Base-by-base conservation (phyloP, 2,888 invertebrate species). In the Hydraecia micacea region DNA sequence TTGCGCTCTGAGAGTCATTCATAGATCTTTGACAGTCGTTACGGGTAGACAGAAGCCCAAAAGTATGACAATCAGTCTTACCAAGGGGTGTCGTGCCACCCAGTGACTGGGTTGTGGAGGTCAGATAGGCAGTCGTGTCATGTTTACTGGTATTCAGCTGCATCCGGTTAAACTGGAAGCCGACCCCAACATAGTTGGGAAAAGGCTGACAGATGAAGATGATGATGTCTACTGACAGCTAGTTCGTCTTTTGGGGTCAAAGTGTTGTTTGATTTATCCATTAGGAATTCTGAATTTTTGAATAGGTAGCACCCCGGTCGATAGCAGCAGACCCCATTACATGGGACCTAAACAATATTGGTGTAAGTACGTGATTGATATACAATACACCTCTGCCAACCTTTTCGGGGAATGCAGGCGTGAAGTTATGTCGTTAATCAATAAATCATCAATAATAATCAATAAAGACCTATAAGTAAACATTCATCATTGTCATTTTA, bases 401-500 rank as follows among this genome's bases (percentile, higher is more conserved):
- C 11, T 21, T 13, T 1, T 68, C 4, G 0, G 25, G 9, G 9
- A 21, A 42, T 1, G 11, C 11, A 46, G 4, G 1, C 11, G 32
- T 46, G 0, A 18, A 0, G 28, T 15, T 42, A 46, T 18, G 18
- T 67, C 1, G 13, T 36, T 13, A 67, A 9, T 55, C 55, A 55
- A 8, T 25, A 55, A 52, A 55, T 55, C 55, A 25, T 55, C 55
- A 55, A 9, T 9, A 18, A 18, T 49, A 18, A 55, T 55, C 9
- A 25, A 55, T 25, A 25, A 55, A 1, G 2, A 28, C 71, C 7
- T 72, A 36, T 7, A 49, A 13, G 11, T 25, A 32, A 18, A n/a
- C 8, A 28, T n/a, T n/a, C n/a, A n/a, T n/a, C n/a, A n/a, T 1
- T 13, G 68, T 82, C 65, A 46, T 82, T 28, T 63, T 66, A 39